Evolutionary conservation across 2,888 invertebrate genomes (phyloP).

Genomic region (Caenorhabditis becei): DNA sequence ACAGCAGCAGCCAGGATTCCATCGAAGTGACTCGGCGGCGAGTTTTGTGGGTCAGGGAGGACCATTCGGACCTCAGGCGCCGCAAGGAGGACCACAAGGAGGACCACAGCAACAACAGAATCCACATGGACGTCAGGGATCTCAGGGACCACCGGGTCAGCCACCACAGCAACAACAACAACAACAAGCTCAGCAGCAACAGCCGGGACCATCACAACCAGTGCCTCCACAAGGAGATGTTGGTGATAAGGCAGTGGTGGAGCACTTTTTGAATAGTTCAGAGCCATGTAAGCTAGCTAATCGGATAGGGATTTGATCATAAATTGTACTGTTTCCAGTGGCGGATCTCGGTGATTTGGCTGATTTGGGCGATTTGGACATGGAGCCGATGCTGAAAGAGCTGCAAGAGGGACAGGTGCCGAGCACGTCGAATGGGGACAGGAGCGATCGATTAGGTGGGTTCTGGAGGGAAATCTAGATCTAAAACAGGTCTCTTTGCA

Average conservation of each 20-base stretch:
- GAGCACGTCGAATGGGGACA: slow-evolving; percentile 36
- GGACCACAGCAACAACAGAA: neutral
- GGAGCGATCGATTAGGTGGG: slow-evolving; percentile 25
- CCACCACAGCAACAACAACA: neutral
- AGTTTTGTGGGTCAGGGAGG: slow-evolving; percentile 28
- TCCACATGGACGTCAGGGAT: neutral
- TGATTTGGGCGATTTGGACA: slow-evolving; percentile 67
- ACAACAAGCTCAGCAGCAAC: neutral
- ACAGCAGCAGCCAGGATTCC: slow-evolving; percentile 32
- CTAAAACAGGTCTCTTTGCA: too few species aligned
- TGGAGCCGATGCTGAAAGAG: slow-evolving; percentile 56
- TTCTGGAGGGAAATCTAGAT: too few species aligned
- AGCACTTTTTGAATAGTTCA: slow-evolving; percentile 35
- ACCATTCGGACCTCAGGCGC: slow-evolving; percentile 8
- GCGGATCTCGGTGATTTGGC: slow-evolving; percentile 64
- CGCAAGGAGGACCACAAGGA: neutral
- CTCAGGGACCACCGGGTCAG: neutral
- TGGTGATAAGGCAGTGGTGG: slow-evolving; percentile 29
- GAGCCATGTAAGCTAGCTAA: slow-evolving; percentile 51
- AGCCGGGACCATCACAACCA: slow-evolving; percentile 25
- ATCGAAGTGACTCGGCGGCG: slow-evolving; percentile 59
- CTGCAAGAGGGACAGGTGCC: slow-evolving; percentile 17
- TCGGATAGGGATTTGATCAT: too few species aligned
- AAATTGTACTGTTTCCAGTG: too few species aligned
- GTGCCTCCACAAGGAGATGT: slow-evolving; percentile 13